Conservation (phyloP, 2,888 invertebrate genomes). For the Macropis europaea region DNA sequence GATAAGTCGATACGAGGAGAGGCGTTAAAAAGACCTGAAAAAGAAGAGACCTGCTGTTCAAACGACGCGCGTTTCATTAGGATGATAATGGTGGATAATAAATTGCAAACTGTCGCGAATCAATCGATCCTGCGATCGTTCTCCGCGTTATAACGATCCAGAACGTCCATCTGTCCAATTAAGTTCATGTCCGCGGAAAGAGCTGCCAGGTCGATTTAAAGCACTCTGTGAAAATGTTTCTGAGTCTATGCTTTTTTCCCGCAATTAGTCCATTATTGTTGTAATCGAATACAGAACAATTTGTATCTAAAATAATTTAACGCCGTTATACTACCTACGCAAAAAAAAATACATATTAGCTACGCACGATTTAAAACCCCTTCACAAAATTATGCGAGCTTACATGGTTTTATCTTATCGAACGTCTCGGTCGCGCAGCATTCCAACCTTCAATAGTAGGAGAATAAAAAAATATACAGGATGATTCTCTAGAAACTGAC, state of each 20-base stretch:
- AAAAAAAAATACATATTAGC: conserved; percentile 16
- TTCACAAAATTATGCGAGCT: not conserved
- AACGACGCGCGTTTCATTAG: not conserved
- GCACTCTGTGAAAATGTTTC: not conserved
- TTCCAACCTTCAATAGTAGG: conserved; percentile 28
- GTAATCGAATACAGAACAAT: not conserved
- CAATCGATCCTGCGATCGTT: conserved; percentile 24
- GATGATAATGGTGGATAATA: not conserved
- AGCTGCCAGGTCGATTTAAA: not conserved
- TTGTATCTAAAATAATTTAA: too few species aligned
- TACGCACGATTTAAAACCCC: conserved; percentile 35
- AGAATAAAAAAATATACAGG: conserved; percentile 3
- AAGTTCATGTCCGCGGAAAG: not conserved
- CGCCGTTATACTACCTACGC: too few species aligned
- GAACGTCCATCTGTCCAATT: not conserved
- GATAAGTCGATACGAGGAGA: conserved; percentile 18
- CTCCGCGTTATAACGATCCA: not conserved
- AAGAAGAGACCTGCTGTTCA: not conserved
- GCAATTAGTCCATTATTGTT: not conserved
- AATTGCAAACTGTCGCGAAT: conserved; percentile 4
- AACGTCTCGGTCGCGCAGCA: conserved; percentile 29
- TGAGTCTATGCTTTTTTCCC: too few species aligned
- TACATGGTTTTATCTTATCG: conserved; percentile 52
- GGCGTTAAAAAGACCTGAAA: not conserved
- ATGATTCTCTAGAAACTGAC: too few species aligned